These are phyloP conservation scores for Drosophila robusta DNA, from an alignment of 2,888 invertebrate genomes.

Conservation along the genomic window DNA sequence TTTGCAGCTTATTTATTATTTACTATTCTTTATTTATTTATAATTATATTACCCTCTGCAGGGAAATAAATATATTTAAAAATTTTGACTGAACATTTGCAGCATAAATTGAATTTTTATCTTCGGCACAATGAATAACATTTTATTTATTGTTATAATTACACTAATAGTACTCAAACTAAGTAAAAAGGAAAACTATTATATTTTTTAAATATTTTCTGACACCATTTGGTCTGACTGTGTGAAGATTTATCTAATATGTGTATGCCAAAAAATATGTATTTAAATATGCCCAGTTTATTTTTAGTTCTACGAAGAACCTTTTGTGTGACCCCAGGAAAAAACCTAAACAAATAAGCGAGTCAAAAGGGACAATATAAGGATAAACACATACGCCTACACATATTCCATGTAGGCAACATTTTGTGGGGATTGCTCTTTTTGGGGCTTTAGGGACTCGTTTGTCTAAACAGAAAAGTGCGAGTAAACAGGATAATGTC, in stretches of 20 bases:
- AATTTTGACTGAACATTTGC: no score
- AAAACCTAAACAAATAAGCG: constrained; percentile 55
- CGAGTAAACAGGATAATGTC: constrained; percentile 57
- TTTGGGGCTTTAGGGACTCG: constrained; percentile 15
- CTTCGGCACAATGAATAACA: no score
- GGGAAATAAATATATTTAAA: no score
- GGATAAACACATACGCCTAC: neutral
- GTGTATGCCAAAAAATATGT: constrained; percentile 16
- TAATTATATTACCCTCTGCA: no score
- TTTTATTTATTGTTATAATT: no score
- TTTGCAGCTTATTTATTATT: no score
- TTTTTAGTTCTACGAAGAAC: constrained; percentile 6
- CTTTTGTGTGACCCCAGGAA: constrained; percentile 22
- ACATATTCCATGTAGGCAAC: constrained; percentile 12
- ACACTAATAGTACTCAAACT: no score
- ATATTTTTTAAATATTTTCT: neutral
- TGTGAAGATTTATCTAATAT: neutral
- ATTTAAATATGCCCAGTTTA: constrained; percentile 28
- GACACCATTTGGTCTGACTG: neutral
- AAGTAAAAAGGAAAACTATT: no score
- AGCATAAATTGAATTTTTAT: no score
- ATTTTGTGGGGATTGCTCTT: constrained; percentile 26
- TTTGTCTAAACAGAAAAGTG: constrained; percentile 41
- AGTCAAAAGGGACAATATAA: neutral
- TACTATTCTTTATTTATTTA: no score